Conservation (phyloP, 2,888 invertebrate genomes). For the Catocala sponsa region DNA sequence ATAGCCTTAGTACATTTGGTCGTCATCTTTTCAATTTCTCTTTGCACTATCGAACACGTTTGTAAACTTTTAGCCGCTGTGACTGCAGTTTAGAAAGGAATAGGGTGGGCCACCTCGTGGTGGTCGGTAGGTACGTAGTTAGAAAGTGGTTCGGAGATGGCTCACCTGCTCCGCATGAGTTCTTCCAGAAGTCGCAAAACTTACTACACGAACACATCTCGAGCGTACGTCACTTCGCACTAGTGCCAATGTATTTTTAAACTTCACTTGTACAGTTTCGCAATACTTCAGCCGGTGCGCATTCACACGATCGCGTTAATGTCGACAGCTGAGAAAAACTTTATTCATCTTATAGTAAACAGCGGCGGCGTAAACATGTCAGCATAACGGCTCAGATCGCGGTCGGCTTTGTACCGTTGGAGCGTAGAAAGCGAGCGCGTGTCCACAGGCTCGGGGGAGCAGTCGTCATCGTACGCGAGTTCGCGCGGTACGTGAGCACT, state of each 20-base stretch:
- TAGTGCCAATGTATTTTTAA: constrained; percentile 86
- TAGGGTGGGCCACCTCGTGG: constrained; percentile 41
- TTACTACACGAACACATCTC: constrained; percentile 86
- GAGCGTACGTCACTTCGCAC: constrained; percentile 77
- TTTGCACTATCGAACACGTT: constrained; percentile 49
- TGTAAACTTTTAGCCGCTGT: constrained; percentile 27
- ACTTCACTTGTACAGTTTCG: constrained; percentile 87
- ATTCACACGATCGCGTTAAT: constrained; percentile 73
- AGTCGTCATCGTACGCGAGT: constrained; percentile 64
- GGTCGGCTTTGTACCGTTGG: constrained; percentile 72
- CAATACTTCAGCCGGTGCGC: constrained; percentile 79
- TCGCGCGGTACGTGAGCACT: constrained; percentile 48
- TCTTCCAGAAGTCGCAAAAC: constrained; percentile 85
- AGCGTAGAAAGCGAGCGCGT: constrained; percentile 76
- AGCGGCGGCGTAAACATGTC: constrained; percentile 70
- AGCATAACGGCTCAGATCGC: constrained; percentile 72
- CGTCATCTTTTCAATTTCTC: constrained; percentile 47
- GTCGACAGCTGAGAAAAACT: constrained; percentile 70
- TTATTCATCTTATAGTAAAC: constrained; percentile 68
- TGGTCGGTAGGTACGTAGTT: constrained; percentile 38
- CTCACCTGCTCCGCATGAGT: constrained; percentile 86
- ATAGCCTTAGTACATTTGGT: constrained; percentile 13
- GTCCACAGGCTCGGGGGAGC: constrained; percentile 57
- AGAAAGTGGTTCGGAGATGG: constrained; percentile 60
- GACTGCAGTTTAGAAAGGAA: constrained; percentile 61